Percentiles rank a stretch among this genome's conserved stretches.
Evolutionary conservation across 2,797 vertebrate species (phyloP).

Genomic region (Balearica regulorum): DNA sequence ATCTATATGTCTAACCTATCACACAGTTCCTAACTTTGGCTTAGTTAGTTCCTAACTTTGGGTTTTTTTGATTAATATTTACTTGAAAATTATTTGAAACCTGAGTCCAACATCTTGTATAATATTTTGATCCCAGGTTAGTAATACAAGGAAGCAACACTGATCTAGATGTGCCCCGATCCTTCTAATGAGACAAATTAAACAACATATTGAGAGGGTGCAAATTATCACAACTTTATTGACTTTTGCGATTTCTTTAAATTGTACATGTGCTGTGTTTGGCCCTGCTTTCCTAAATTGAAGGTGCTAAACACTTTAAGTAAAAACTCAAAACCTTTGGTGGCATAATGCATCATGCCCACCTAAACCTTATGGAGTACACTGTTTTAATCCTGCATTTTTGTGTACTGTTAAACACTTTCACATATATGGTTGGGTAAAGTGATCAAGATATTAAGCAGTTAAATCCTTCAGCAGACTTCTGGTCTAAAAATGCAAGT

Average conservation of each 20-base stretch:
- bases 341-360: neutral
- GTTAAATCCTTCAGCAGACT: neutral
- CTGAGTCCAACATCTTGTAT: neutral
- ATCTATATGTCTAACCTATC: neutral
- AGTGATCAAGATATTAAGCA: neutral
- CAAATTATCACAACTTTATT: neutral
- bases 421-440: neutral
- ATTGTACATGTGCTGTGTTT: neutral
- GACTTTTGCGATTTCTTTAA: neutral
- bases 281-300: neutral
- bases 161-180: rapidly evolving
- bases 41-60: neutral
- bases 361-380: neutral
- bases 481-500: neutral
- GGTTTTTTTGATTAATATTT: neutral
- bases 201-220: neutral
- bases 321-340: neutral
- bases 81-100: neutral
- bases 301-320: neutral
- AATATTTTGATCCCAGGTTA: neutral
- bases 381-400: neutral
- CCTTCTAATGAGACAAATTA: neutral
- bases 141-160: neutral
- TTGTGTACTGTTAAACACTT: neutral
- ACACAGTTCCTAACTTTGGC: neutral